Percentiles rank a stretch among this genome's conserved stretches.
These are phyloP conservation scores for Strigamia maritima DNA, from an alignment of 2,888 invertebrate species.

Conservation along the genomic window DNA sequence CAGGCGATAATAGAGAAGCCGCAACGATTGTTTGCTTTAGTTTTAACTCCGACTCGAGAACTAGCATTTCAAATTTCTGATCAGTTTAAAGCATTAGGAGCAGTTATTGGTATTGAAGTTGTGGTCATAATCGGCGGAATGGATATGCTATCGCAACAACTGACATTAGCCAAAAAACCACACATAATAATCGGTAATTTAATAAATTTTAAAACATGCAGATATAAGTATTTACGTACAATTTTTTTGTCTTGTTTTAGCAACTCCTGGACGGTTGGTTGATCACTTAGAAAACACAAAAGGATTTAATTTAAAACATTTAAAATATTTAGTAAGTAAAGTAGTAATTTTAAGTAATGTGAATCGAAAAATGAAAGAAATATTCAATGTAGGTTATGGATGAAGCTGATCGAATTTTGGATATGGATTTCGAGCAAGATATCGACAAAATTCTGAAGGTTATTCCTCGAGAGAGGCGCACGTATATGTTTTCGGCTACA, in stretches of 20 bases:
- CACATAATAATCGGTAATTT: conserved; percentile 78
- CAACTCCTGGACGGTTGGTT: conserved; percentile 91
- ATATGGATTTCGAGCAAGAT: conserved; percentile 98
- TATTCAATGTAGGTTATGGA: conserved; percentile 77
- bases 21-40: conserved; percentile 86
- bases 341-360: neutral
- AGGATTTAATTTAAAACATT: conserved; percentile 84
- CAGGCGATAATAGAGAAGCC: conserved; percentile 86
- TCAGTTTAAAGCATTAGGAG: conserved; percentile 90
- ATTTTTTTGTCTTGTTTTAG: conserved; percentile 47
- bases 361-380: neutral
- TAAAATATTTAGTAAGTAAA: conserved; percentile 75
- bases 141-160: conserved; percentile 93
- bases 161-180: conserved; percentile 89
- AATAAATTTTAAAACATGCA: neutral
- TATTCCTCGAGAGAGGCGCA: conserved; percentile 85
- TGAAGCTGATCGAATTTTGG: conserved; percentile 96
- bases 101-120: conserved; percentile 88
- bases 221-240: neutral
- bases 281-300: conserved; percentile 98
- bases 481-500: conserved; percentile 95
- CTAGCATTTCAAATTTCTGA: conserved; percentile 97
- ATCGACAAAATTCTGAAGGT: conserved; percentile 91
- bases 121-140: conserved; percentile 97
- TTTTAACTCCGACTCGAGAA: conserved; percentile 95